phyloP scores from a whole-genome alignment of 2,113 vertebrate genomes.

The Circaetus cinerascens region DNA sequence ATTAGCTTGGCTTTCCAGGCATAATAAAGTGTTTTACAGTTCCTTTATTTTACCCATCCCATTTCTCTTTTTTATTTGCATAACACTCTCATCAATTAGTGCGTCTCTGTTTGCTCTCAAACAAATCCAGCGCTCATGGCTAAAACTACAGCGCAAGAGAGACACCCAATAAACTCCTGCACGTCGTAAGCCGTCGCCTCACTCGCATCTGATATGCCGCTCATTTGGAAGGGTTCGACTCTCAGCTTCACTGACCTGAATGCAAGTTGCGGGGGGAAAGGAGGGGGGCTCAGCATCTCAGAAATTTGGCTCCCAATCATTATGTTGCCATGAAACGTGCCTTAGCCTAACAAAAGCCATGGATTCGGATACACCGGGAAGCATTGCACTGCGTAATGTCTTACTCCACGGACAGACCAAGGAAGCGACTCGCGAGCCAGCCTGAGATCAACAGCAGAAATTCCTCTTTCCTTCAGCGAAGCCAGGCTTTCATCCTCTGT shows the following conservation, averaged over 20 bases:
- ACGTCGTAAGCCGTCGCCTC: background rate
- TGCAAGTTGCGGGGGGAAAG: background rate
- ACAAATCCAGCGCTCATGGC: slow-evolving; percentile 18
- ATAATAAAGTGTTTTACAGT: slow-evolving; percentile 55
- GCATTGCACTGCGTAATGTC: background rate
- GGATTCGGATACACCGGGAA: background rate
- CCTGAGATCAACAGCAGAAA: slow-evolving; percentile 35
- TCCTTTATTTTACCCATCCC: slow-evolving; percentile 52
- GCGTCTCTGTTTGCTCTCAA: slow-evolving; percentile 59
- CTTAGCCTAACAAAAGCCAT: slow-evolving; percentile 37
- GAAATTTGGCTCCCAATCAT: slow-evolving; percentile 31
- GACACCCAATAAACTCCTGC: background rate
- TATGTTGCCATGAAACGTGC: slow-evolving; percentile 20
- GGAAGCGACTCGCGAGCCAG: background rate
- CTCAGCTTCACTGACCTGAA: slow-evolving; percentile 14
- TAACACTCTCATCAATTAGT: slow-evolving; percentile 44
- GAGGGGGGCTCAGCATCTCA: background rate
- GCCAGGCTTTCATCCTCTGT: slow-evolving; percentile 36
- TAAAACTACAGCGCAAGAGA: background rate
- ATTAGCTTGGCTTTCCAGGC: slow-evolving; percentile 70
- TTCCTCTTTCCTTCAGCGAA: slow-evolving; percentile 3
- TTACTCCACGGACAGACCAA: background rate
- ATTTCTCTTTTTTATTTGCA: slow-evolving; percentile 49
- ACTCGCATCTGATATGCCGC: background rate
- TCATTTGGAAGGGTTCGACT: background rate